phyloP scores from a whole-genome alignment of 2,797 vertebrate genomes.

The Zenarchopterus dispar region DNA sequence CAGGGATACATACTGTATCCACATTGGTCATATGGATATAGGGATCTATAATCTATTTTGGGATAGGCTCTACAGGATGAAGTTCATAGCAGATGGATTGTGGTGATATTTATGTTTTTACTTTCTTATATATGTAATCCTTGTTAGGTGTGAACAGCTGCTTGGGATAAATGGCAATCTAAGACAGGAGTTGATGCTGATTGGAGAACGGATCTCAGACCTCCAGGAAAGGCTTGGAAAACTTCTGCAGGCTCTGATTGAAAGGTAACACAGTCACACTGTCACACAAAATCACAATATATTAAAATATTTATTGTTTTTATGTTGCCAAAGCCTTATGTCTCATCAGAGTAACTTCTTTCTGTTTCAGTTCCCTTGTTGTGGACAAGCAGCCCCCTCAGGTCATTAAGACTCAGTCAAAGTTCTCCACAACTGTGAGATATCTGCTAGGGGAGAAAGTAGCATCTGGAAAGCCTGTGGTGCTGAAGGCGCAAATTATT shows the following conservation, averaged over 20 bases:
- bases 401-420: conserved; percentile 98
- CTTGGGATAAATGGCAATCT: conserved; percentile 87
- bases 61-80: too few species aligned
- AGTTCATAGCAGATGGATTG: too few species aligned
- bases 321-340: background rate
- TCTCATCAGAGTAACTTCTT: background rate
- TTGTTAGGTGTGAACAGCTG: conserved; percentile 83
- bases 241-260: conserved; percentile 84
- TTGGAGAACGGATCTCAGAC: conserved; percentile 75
- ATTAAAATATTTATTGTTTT: too few species aligned
- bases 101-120: background rate
- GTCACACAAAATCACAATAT: background rate
- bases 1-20: too few species aligned
- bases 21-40: too few species aligned
- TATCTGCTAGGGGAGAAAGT: conserved; percentile 91
- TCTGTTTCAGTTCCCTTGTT: conserved; percentile 86
- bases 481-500: conserved; percentile 91
- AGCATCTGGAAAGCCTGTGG: conserved; percentile 84
- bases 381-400: conserved; percentile 96
- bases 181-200: conserved; percentile 86
- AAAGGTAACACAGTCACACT: conserved; percentile 80
- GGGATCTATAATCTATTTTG: too few species aligned
- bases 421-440: conserved; percentile 92
- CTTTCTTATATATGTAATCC: background rate
- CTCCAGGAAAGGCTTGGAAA: conserved; percentile 80